Conservation (phyloP, 23 tunicate genomes). For the Pegea sp. region DNA sequence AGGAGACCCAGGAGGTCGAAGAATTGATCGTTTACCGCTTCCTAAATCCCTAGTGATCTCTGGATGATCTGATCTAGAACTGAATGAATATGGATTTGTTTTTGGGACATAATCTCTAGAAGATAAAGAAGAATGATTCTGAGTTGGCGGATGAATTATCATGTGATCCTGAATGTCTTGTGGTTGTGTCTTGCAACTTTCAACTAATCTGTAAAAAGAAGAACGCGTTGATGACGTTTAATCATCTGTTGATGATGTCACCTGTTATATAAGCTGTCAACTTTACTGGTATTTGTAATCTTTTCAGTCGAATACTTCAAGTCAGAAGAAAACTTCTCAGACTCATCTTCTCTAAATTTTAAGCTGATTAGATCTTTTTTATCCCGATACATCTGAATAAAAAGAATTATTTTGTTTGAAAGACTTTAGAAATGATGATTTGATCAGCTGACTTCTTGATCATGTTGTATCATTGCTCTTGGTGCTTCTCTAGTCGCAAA, state of each 20-base stretch:
- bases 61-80: constrained; percentile 15
- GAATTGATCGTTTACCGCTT: constrained; percentile 44
- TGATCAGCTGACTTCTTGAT: constrained; percentile 23
- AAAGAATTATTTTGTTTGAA: no score
- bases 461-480: constrained; percentile 39
- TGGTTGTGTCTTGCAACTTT: no score
- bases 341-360: no score
- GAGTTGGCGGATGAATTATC: constrained; percentile 41
- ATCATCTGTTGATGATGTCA: no score
- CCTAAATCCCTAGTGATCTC: constrained; percentile 4
- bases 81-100: constrained; percentile 56
- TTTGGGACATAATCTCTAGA: constrained; percentile 24
- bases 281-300: constrained; percentile 25
- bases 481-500: constrained; percentile 34
- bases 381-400: no score
- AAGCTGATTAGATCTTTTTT: no score
- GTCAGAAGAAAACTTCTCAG: no score
- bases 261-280: constrained; percentile 60
- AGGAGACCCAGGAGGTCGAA: constrained; percentile 63
- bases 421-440: no score
- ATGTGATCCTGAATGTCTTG: no score
- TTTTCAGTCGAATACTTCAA: constrained; percentile 48
- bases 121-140: constrained; percentile 31
- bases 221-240: no score
- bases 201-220: no score